Percentiles rank a stretch among this genome's conserved stretches.
Evolutionary conservation across 2,888 invertebrate species (phyloP).

Genomic region (Cosmia pyralina): DNA sequence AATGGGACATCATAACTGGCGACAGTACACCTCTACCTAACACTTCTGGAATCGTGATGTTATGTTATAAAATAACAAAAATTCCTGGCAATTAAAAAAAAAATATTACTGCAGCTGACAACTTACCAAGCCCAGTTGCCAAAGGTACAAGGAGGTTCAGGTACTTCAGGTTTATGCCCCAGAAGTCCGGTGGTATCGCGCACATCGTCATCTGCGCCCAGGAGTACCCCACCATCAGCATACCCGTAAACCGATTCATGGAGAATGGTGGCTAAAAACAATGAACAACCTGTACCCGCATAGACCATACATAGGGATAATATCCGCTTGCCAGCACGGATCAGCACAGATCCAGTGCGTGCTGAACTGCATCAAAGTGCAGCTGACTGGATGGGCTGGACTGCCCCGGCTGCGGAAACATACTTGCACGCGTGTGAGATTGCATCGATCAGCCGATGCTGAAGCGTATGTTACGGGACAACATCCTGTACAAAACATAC

Average conservation of each 20-base stretch:
- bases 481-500: conserved; percentile 3
- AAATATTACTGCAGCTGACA: neutral
- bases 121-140: conserved; percentile 93
- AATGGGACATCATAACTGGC: neutral
- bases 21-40: no score
- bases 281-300: conserved; percentile 18
- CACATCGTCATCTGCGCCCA: conserved; percentile 94
- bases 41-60: neutral
- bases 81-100: neutral
- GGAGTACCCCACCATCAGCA: conserved; percentile 94
- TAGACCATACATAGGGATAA: conserved; percentile 1
- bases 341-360: conserved; percentile 7
- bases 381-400: neutral
- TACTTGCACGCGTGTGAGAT: conserved; percentile 18
- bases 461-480: neutral
- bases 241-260: conserved; percentile 93
- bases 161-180: conserved; percentile 92
- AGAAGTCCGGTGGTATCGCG: conserved; percentile 94
- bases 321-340: neutral
- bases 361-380: conserved; percentile 1
- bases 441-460: neutral
- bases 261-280: conserved; percentile 94
- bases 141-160: conserved; percentile 93
- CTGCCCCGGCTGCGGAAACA: neutral
- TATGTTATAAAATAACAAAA: neutral